Base-by-base conservation (phyloP, 2,888 invertebrate genomes). In the Sesia bembeciformis region DNA sequence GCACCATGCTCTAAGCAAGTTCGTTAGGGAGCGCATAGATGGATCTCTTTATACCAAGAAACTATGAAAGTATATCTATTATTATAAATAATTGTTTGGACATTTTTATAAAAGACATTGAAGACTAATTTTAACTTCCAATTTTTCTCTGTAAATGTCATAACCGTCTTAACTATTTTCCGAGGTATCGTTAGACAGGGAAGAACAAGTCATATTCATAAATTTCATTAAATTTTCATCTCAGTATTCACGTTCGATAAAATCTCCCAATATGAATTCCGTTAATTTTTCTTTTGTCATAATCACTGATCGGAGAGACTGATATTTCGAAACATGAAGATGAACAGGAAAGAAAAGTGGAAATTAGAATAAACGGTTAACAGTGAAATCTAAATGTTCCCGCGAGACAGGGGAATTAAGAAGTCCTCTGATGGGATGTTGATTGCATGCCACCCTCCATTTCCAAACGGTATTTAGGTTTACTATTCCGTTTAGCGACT, bases 361-460 rank as follows among this genome's bases (percentile, higher is more conserved):
- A 74, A 78, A 78, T 75, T 75, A 74, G 78, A 78, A 78, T 80
- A 82, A 83, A 80, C 78, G 78, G 76, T 84, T 81, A 84, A 81
- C 81, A 79, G 76, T 74, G 73, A 77, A 83, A 81, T 84, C 82
- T 74, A 72, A 69, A 64, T 67, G 67, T 66, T 62, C 77, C 68
- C 65, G 55, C 59, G 76, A 67, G 78, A 80, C 78, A 75, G 71
- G 68, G 78, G 78, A 83, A 84, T 84, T 85, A 86, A 84, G 79
- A 77, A 77, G 70, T 76, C 68, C 75, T 67, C 84, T 86, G 86
- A 87, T 86, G 85, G 85, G 84, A 87, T 86, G 87, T 84, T 86
- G 85, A 87, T 86, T 85, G 85, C 83, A 78, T 78, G 78, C 77
- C 73, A 68, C 70, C 76, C 70, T 70, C 69, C 78, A 78, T 74